Evolutionary conservation across 2,113 vertebrate genomes (phyloP).

Genomic region (Silurus meridionalis): DNA sequence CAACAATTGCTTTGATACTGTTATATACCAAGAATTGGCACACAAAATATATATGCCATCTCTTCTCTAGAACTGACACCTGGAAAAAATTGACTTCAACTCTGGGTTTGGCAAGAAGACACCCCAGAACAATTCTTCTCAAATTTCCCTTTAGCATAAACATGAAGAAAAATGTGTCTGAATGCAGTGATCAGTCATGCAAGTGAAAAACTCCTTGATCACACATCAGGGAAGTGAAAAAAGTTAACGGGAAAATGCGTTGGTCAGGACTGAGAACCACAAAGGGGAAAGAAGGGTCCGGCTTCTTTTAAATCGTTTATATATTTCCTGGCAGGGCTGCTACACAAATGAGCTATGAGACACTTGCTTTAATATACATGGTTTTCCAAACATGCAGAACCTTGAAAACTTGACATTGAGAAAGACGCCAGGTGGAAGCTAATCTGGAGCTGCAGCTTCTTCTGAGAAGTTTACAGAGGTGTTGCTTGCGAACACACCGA

Average conservation of each 20-base stretch:
- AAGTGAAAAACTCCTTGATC: not conserved
- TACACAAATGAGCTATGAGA: slow-evolving; percentile 56
- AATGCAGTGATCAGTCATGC: not conserved
- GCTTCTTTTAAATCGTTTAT: slow-evolving; percentile 69
- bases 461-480: slow-evolving; percentile 62
- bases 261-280: slow-evolving; percentile 21
- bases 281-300: slow-evolving; percentile 58
- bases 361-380: slow-evolving; percentile 58
- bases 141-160: not conserved
- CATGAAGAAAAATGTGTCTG: not conserved
- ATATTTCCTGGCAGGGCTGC: slow-evolving; percentile 58
- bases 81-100: not conserved
- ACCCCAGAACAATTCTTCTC: not conserved
- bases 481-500: slow-evolving; percentile 57
- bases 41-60: not conserved
- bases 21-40: not conserved
- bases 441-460: slow-evolving; percentile 61
- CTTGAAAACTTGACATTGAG: not conserved
- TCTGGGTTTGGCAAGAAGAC: not conserved
- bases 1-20: not conserved
- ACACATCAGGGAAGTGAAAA: slow-evolving; percentile 54
- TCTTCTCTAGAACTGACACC: not conserved
- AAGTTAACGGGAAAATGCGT: slow-evolving; percentile 63
- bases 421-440: slow-evolving; percentile 57
- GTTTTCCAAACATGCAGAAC: not conserved